Percentiles rank a stretch among this genome's conserved stretches.
Evolutionary conservation across 2,797 vertebrate genomes (phyloP).

Genomic region (Galaxias olidus): DNA sequence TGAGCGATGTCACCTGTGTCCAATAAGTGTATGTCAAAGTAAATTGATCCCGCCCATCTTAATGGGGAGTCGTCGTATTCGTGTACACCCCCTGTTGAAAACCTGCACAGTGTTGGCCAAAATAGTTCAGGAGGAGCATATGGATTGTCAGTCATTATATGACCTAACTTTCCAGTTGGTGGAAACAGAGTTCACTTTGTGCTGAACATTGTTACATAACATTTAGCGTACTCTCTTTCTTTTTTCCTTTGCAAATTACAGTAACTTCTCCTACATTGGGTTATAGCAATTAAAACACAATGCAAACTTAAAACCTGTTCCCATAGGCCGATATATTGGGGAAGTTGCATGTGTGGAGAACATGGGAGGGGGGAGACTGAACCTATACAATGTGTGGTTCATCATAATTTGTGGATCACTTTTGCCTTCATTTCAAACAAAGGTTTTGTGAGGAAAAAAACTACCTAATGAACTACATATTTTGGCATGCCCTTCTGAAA

Average conservation of each 20-base stretch:
- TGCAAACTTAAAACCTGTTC: too few species aligned
- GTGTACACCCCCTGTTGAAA: slow-evolving; percentile 26
- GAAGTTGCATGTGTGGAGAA: too few species aligned
- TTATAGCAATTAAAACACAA: too few species aligned
- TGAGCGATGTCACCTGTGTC: slow-evolving; percentile 42
- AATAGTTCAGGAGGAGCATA: slow-evolving; percentile 29
- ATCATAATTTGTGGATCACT: too few species aligned
- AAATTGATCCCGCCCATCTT: slow-evolving; percentile 30
- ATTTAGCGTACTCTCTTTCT: not conserved
- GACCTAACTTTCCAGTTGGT: slow-evolving; percentile 19
- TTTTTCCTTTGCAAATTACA: not conserved
- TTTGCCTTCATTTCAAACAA: too few species aligned
- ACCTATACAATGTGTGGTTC: too few species aligned
- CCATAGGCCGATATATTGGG: too few species aligned
- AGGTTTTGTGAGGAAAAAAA: too few species aligned
- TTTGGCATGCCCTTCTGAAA: too few species aligned
- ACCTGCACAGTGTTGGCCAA: not conserved
- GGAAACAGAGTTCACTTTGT: slow-evolving; percentile 13
- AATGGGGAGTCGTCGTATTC: not conserved
- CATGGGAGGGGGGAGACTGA: too few species aligned
- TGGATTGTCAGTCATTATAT: slow-evolving; percentile 14
- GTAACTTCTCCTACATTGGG: not conserved
- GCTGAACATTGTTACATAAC: slow-evolving; percentile 38
- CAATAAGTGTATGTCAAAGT: slow-evolving; percentile 43
- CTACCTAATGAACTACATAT: too few species aligned